Base-by-base conservation (phyloP, 2,888 invertebrate species). In the Pristionchus entomophagus region DNA sequence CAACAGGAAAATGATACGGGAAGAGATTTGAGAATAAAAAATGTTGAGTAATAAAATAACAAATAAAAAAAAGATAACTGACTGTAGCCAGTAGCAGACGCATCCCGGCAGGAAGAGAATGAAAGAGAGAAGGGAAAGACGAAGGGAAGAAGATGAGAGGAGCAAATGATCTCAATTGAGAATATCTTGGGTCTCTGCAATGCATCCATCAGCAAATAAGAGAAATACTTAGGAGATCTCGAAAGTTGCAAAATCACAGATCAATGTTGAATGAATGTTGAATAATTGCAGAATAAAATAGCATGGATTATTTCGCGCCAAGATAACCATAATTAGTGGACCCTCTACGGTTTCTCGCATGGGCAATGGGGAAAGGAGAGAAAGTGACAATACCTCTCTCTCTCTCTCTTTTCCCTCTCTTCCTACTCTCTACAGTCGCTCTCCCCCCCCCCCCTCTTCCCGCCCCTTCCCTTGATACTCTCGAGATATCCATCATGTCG, bases 401-500 rank as follows among this genome's bases (percentile, higher is more conserved):
- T 51, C 49, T 49, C 78, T 45, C 45, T n/a, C 78, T 51, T 6
- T 35, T 29, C 10, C 65, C 22, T 59, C 59, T 59, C 59, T 6
- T 77, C 45, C 73, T 77, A 35, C 38, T 38, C n/a, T n/a, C 77
- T 77, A 32, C 78, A 51, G 32, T 78, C 78, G 29, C 78, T 51
- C 51, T 8, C 51, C 29, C 51, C 26, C 78, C 22, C 29, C 49
- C 38, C 38, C 78, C 45, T 49, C 78, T 77, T 6, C 19, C 51
- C 49, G 19, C 78, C n/a, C 78, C 32, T 17, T 51, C 38, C 49
- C 49, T 78, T 17, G 29, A 49, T 49, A 29, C 45, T 45, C 77
- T 77, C 77, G 38, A 38, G 69, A 73, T 73, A 73, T 73, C n/a
- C 69, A 73, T 73, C 69, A 35, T n/a, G n/a, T n/a, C n/a, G n/a